These are phyloP conservation scores for Amblyteles armatorius DNA, from an alignment of 2,888 invertebrate species.

Conservation along the genomic window DNA sequence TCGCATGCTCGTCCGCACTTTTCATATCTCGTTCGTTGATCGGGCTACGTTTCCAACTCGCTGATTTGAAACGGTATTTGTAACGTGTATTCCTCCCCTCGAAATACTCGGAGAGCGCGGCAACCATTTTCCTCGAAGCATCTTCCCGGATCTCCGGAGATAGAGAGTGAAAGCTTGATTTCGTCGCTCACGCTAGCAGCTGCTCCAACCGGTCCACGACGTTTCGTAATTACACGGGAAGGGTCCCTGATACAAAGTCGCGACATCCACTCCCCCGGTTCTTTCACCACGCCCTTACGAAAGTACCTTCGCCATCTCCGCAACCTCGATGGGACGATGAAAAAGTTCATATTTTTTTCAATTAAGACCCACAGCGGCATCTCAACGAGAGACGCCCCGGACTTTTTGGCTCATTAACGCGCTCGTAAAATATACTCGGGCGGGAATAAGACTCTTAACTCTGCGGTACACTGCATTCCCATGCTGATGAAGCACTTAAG, in stretches of 20 bases:
- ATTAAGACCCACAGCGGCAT: slow-evolving; percentile 78
- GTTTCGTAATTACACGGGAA: slow-evolving; percentile 59
- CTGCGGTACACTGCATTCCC: slow-evolving; percentile 14
- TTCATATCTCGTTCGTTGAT: too few species aligned
- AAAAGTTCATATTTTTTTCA: slow-evolving; percentile 84
- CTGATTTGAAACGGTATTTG: neutral
- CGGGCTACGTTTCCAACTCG: too few species aligned
- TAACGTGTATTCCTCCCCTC: neutral
- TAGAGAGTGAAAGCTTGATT: slow-evolving; percentile 41
- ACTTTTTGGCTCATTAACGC: slow-evolving; percentile 80
- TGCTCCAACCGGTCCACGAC: slow-evolving; percentile 54
- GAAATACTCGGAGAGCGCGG: neutral
- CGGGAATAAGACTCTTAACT: slow-evolving; percentile 41
- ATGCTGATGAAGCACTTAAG: slow-evolving; percentile 47
- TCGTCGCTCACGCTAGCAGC: slow-evolving; percentile 45
- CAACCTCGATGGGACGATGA: slow-evolving; percentile 62
- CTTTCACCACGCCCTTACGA: slow-evolving; percentile 48
- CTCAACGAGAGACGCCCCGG: slow-evolving; percentile 68
- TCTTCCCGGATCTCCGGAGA: neutral
- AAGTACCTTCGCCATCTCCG: slow-evolving; percentile 61
- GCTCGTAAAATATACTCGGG: slow-evolving; percentile 75
- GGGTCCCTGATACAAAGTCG: slow-evolving; percentile 50
- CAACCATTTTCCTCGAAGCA: slow-evolving; percentile 40
- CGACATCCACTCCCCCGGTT: slow-evolving; percentile 47
- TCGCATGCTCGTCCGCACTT: too few species aligned